Conservation (phyloP, 2,888 invertebrate genomes). For the Arctia plantaginis region DNA sequence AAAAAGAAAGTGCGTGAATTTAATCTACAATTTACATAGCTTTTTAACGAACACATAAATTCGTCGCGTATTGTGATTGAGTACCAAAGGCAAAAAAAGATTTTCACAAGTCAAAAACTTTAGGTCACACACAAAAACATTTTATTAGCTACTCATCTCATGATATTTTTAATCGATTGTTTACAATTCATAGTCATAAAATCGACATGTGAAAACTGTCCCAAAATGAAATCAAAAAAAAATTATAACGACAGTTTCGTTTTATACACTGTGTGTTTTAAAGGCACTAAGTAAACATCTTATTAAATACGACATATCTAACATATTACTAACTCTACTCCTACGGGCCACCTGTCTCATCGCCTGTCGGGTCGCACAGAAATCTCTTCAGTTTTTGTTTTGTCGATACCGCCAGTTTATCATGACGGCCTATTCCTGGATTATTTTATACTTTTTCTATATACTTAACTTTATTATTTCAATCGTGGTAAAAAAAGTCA, state of each 20-base stretch:
- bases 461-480: not conserved
- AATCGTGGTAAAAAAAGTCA: not conserved
- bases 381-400: slow-evolving; percentile 38
- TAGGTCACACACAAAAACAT: not conserved
- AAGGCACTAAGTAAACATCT: not conserved
- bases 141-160: not conserved
- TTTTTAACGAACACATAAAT: not conserved
- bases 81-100: not conserved
- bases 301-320: slow-evolving; percentile 19
- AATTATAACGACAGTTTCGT: too few relatives aligned
- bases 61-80: not conserved
- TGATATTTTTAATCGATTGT: not conserved
- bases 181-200: not conserved
- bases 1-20: not conserved
- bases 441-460: not conserved
- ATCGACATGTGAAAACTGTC: too few relatives aligned
- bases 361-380: slow-evolving; percentile 30
- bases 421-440: slow-evolving; percentile 23
- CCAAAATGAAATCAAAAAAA: too few relatives aligned
- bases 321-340: slow-evolving; percentile 26
- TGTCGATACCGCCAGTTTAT: slow-evolving; percentile 27
- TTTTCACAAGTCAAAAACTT: not conserved
- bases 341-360: slow-evolving; percentile 40
- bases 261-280: not conserved
- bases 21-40: not conserved